phyloP scores from a whole-genome alignment of 2,797 vertebrate genomes.

The Lepilemur septentrionalis region DNA sequence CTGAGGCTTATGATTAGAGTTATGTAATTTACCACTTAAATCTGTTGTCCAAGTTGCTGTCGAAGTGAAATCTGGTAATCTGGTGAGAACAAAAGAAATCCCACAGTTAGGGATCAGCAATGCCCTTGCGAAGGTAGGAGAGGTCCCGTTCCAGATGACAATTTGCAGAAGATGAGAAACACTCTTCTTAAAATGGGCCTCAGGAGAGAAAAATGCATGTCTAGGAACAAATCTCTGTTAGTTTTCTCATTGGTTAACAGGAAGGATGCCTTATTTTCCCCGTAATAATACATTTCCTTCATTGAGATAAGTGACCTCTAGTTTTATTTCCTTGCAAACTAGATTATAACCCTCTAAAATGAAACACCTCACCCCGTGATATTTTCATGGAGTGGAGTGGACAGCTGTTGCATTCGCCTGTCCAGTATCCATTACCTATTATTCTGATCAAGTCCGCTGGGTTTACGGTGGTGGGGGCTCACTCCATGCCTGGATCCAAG shows the following conservation, averaged over 20 bases:
- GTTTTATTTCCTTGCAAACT: constrained; percentile 78
- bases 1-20: background rate
- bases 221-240: background rate
- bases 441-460: constrained; percentile 37
- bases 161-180: constrained; percentile 13
- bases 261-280: constrained; percentile 70
- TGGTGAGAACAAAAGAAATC: background rate
- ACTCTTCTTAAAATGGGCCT: background rate
- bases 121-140: background rate
- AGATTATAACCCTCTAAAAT: constrained; percentile 81
- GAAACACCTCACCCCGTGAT: constrained; percentile 74
- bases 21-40: constrained; percentile 6
- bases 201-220: background rate
- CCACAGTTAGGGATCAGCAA: background rate
- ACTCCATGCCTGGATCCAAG: background rate
- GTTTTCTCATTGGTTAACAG: constrained; percentile 41
- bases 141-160: background rate
- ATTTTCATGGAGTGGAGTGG: constrained; percentile 60
- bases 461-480: background rate
- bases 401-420: constrained; percentile 59
- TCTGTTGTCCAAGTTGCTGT: background rate
- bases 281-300: constrained; percentile 68
- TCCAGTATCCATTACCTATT: background rate
- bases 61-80: background rate
- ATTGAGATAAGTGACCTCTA: constrained; percentile 72